Evolutionary conservation across 92 coral and sea anemone species (phyloP).

Genomic region (Epizoanthus illoricatus): DNA sequence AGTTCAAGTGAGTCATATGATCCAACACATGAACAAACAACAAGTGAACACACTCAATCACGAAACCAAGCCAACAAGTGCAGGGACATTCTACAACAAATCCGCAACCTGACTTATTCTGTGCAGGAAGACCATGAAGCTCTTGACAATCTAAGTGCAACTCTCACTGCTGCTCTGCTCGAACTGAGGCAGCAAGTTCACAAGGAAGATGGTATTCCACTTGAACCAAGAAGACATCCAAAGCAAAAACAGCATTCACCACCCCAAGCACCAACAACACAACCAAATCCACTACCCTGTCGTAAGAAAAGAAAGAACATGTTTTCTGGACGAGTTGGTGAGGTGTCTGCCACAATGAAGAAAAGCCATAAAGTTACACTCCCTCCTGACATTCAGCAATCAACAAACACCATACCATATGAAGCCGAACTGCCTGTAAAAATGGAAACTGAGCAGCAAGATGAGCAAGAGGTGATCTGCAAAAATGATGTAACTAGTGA

Average conservation of each 20-base stretch:
- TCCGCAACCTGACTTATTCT: neutral
- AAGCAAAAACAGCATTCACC: neutral
- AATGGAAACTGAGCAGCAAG: no score
- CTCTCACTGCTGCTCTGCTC: neutral
- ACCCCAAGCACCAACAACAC: neutral
- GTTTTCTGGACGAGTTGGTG: slow-evolving; percentile 50
- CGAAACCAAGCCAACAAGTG: slow-evolving; percentile 37
- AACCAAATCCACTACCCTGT: slow-evolving; percentile 9
- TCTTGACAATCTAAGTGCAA: neutral
- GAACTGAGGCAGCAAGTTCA: neutral
- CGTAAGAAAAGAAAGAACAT: slow-evolving; percentile 12
- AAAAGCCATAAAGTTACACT: neutral
- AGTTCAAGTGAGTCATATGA: neutral
- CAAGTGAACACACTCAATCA: slow-evolving; percentile 11
- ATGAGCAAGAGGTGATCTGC: no score
- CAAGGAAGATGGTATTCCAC: slow-evolving; percentile 18
- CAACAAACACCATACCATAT: neutral
- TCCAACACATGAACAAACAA: neutral
- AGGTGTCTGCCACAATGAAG: slow-evolving; percentile 43
- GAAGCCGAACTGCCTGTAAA: no score
- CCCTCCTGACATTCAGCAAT: neutral
- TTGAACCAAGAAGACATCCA: neutral
- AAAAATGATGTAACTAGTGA: no score
- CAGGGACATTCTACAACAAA: slow-evolving; percentile 37
- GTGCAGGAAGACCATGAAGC: slow-evolving; percentile 27